Percentiles rank a stretch among this genome's conserved stretches.
These are phyloP conservation scores for Cydia amplana DNA, from an alignment of 1,140 invertebrate genomes.

Conservation along the genomic window DNA sequence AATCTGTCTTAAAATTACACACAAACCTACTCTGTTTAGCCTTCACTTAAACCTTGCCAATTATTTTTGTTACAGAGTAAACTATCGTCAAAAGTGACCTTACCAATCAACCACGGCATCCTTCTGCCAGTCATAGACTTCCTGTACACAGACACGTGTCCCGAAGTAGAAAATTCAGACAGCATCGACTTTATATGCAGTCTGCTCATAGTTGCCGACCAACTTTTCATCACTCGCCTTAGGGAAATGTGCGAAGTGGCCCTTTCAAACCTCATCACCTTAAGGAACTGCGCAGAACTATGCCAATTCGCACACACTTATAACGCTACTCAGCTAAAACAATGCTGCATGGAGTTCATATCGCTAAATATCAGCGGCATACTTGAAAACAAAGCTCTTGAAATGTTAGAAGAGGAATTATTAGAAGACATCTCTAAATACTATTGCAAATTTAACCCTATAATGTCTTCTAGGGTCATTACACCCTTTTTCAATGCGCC, in stretches of 20 bases:
- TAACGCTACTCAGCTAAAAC: slow-evolving; percentile 84
- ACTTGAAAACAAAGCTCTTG: slow-evolving; percentile 83
- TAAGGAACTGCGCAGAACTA: slow-evolving; percentile 86
- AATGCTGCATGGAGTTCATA: slow-evolving; percentile 86
- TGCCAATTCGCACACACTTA: slow-evolving; percentile 85
- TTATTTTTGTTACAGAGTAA: slow-evolving; percentile 68
- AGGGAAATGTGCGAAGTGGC: slow-evolving; percentile 85
- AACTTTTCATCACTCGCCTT: slow-evolving; percentile 83
- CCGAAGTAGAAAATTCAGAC: slow-evolving; percentile 77
- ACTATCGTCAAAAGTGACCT: slow-evolving; percentile 68
- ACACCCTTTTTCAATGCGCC: slow-evolving; percentile 82
- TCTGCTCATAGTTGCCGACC: slow-evolving; percentile 85
- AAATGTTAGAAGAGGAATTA: slow-evolving; percentile 80
- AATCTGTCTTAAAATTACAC: background rate
- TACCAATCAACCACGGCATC: slow-evolving; percentile 75
- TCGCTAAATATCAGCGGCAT: slow-evolving; percentile 83
- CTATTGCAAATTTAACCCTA: slow-evolving; percentile 80
- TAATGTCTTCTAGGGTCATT: slow-evolving; percentile 80
- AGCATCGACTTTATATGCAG: slow-evolving; percentile 83
- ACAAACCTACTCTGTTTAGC: background rate
- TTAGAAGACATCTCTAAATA: slow-evolving; percentile 82
- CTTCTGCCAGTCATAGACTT: slow-evolving; percentile 84
- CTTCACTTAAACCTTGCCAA: slow-evolving; percentile 18
- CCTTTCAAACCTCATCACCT: slow-evolving; percentile 81
- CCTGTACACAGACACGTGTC: slow-evolving; percentile 83